Base-by-base conservation (phyloP, 1,140 invertebrate genomes). In the Eueides isabella region DNA sequence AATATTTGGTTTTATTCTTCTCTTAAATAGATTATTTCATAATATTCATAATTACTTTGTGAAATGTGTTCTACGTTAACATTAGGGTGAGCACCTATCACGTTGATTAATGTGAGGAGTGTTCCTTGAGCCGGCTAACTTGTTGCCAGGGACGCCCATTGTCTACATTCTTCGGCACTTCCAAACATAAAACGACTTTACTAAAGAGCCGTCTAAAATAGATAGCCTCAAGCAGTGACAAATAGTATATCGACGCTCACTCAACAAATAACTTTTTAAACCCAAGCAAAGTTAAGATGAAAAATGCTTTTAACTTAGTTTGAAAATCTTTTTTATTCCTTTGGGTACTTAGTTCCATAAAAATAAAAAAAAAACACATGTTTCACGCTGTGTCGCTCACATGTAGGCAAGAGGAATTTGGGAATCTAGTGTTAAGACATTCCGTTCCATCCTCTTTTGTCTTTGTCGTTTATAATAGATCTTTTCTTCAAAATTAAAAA, bases 91-190 rank as follows among this genome's bases (percentile, higher is more conserved):
- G 81, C 81, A 78, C 78, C 76, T 77, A 80, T 55, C 48, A 55
- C 19, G 80, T 86, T 91, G 89, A 90, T 91, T 88, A 88, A 90
- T 90, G 83, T 76, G 76, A 82, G 67, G 71, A 81, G 72, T 78
- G 74, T 82, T 81, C 77, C 78, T 81, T 66, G 70, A 83, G 80
- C 80, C 86, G 85, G 78, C 82, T 86, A 87, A 88, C 84, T 90
- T 89, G 85, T 90, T 89, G 85, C 85, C 76, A 87, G 78, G 77
- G 77, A 79, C 80, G 77, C 80, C 48, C 78, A 85, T 85, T 81
- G 86, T 85, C 85, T 82, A 81, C 66, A 76, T 75, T 81, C 79
- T n/a, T 77, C 77, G 76, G 80, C 80, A 83, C 81, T 78, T 81
- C 78, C 67, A 78, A 82, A 86, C 84, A 81, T 75, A 81, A 82